A percentile compares a stretch with the other conserved stretches of the same genome.
phyloP scores from a whole-genome alignment of 2,888 invertebrate species.

The Parnassius smintheus region DNA sequence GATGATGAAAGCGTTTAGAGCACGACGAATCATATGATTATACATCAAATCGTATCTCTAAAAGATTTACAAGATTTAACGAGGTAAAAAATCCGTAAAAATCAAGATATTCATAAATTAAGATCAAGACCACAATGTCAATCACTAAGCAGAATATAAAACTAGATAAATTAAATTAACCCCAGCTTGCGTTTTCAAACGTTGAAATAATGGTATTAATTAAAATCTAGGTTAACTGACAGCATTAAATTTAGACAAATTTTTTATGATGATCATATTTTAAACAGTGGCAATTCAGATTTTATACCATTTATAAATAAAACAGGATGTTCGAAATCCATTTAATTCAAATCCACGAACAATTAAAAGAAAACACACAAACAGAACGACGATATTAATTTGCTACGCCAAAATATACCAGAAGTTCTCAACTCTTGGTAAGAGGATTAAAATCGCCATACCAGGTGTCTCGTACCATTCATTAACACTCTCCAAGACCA shows the following conservation, averaged over 20 bases:
- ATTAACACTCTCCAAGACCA: no score
- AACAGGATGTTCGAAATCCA: constrained; percentile 14
- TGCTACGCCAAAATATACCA: no score
- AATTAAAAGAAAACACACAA: constrained; percentile 4
- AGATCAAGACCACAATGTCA: neutral
- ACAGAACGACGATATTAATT: no score
- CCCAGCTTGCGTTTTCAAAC: constrained; percentile 29
- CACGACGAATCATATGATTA: no score
- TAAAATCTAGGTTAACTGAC: constrained; percentile 57
- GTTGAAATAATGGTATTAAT: constrained; percentile 41
- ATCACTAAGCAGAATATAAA: constrained; percentile 13
- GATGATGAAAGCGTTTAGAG: no score
- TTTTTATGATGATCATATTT: constrained; percentile 26
- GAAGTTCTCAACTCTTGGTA: no score
- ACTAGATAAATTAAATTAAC: constrained; percentile 32
- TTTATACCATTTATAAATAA: constrained; percentile 28
- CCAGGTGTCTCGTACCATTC: no score
- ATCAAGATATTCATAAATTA: neutral
- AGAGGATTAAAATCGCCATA: no score
- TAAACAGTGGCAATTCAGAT: constrained; percentile 22
- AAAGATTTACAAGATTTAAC: no score
- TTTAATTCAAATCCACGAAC: constrained; percentile 11
- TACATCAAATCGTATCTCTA: no score
- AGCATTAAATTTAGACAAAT: constrained; percentile 33
- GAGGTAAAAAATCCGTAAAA: neutral